A percentile compares a stretch with the other conserved stretches of the same genome.
These are phyloP conservation scores for Monopis laevigella DNA, from an alignment of 2,888 invertebrate species.

Conservation along the genomic window DNA sequence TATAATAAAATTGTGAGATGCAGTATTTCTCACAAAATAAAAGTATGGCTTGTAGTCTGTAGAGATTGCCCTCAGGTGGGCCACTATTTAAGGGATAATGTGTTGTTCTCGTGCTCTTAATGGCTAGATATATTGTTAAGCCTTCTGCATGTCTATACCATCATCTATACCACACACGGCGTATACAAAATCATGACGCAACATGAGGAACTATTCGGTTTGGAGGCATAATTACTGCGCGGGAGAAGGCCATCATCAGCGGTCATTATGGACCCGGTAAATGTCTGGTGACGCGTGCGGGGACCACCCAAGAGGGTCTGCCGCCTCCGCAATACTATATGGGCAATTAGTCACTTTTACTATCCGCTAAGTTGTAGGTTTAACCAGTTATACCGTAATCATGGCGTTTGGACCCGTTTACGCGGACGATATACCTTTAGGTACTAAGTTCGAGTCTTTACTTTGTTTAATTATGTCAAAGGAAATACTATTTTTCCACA, in stretches of 20 bases:
- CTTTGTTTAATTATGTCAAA: no score
- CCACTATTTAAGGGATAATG: neutral
- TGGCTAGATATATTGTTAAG: neutral
- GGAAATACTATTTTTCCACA: no score
- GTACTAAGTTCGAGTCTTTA: no score
- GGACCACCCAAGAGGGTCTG: slow-evolving; percentile 35
- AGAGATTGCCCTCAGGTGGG: neutral
- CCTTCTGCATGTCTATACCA: neutral
- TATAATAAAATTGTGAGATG: neutral
- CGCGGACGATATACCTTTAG: no score
- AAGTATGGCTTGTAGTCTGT: neutral
- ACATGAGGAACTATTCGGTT: slow-evolving; percentile 43
- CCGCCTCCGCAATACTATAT: slow-evolving; percentile 6
- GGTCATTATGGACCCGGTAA: slow-evolving; percentile 36
- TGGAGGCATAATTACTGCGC: slow-evolving; percentile 44
- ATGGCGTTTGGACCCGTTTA: no score
- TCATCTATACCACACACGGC: slow-evolving; percentile 35
- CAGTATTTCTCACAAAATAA: no score
- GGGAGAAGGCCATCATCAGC: slow-evolving; percentile 33
- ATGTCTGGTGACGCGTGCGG: slow-evolving; percentile 28
- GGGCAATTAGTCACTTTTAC: slow-evolving; percentile 8
- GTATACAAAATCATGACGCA: slow-evolving; percentile 35
- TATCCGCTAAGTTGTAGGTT: slow-evolving; percentile 1
- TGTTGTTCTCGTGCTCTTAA: slow-evolving; percentile 7
- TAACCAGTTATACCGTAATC: no score